Evolutionary conservation across 2,113 vertebrate genomes (phyloP).

Genomic region (Oncorhynchus nerka): DNA sequence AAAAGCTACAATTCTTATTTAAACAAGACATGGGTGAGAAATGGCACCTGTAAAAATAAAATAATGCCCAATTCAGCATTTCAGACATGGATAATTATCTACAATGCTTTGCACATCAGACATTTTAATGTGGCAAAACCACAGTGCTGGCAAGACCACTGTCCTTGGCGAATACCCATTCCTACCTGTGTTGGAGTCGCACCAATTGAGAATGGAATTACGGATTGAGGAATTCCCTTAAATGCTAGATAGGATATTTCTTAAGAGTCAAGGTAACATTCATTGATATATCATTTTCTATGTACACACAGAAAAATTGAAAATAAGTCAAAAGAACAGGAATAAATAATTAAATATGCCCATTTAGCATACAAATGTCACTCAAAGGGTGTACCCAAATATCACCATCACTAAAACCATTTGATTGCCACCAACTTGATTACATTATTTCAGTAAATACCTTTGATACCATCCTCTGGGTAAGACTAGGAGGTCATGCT

Average conservation of each 20-base stretch:
- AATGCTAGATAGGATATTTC: conserved; percentile 48
- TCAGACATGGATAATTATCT: conserved; percentile 20
- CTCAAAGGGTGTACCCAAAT: conserved; percentile 17
- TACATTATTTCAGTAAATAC: conserved; percentile 43
- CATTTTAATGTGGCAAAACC: conserved; percentile 54
- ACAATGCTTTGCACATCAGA: conserved; percentile 43
- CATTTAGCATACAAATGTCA: conserved; percentile 51
- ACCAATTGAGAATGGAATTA: conserved; percentile 28
- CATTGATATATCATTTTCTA: conserved; percentile 48
- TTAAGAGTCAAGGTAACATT: conserved; percentile 37
- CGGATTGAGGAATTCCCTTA: conserved; percentile 23
- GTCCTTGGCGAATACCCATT: conserved; percentile 28
- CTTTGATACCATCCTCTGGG: conserved; percentile 55
- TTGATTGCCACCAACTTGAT: conserved; percentile 24
- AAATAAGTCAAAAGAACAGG: conserved; percentile 39
- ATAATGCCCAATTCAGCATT: neutral
- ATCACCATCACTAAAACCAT: conserved; percentile 47
- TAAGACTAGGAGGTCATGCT: conserved; percentile 35
- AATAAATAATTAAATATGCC: conserved; percentile 69
- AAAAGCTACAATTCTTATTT: conserved; percentile 24
- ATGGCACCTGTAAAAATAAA: conserved; percentile 48
- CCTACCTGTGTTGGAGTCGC: conserved; percentile 23
- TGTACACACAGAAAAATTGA: conserved; percentile 52
- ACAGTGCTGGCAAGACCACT: conserved; percentile 51
- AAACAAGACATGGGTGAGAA: conserved; percentile 32